Percentiles rank a stretch among this genome's conserved stretches.
These are phyloP conservation scores for Scelioninae gen. 2 DNA, from an alignment of 2,888 invertebrate genomes.

Conservation along the genomic window DNA sequence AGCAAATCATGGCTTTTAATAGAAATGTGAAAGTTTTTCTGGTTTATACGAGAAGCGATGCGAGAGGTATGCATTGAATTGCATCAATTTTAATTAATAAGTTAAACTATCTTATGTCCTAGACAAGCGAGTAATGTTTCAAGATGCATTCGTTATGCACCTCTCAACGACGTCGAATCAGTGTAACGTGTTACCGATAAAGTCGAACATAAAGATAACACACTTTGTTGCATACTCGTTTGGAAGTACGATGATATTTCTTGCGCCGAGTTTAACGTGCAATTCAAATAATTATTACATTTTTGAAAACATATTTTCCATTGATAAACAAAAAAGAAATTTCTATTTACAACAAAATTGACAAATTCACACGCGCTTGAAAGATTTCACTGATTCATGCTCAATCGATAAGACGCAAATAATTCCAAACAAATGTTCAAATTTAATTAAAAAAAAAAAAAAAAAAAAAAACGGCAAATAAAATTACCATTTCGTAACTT, in stretches of 20 bases:
- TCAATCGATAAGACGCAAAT: no score
- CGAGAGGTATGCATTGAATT: neutral
- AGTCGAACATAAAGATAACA: constrained; percentile 35
- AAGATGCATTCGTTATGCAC: constrained; percentile 26
- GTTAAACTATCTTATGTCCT: neutral
- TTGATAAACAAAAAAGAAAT: no score
- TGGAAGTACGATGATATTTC: constrained; percentile 19
- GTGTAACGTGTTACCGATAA: constrained; percentile 35
- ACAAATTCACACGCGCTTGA: no score
- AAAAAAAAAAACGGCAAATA: no score
- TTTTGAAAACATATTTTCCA: no score
- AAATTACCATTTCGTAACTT: no score
- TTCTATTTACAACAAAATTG: no score
- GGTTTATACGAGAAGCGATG: neutral
- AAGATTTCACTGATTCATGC: no score
- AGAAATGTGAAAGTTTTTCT: neutral
- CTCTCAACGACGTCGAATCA: no score
- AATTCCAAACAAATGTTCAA: no score
- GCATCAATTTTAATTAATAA: constrained; percentile 1
- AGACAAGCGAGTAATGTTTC: constrained; percentile 6
- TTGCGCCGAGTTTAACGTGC: constrained; percentile 11
- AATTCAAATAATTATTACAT: constrained; percentile 8
- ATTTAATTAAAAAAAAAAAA: no score
- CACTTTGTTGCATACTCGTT: constrained; percentile 14
- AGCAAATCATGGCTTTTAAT: neutral